Base-by-base conservation (phyloP, 1,140 invertebrate genomes). In the Rhizoglyphus robini region DNA sequence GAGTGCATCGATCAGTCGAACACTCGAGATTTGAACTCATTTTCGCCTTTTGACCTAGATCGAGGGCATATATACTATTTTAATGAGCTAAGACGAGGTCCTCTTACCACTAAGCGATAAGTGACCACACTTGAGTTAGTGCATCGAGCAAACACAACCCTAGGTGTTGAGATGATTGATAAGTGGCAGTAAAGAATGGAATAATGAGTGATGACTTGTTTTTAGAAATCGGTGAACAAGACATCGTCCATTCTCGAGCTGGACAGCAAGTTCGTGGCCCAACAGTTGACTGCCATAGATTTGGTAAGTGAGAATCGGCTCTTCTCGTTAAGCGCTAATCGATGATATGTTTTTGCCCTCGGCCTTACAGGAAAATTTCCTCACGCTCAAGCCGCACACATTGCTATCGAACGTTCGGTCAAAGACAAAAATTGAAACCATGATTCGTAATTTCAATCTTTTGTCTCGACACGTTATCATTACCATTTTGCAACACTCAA, bases 231-330 rank as follows among this genome's bases (percentile, higher is more conserved):
- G 30, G 18, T 49, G 18, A 64, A 30, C 46, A 66, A 66, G 63
- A 49, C 29, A 2, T 62, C 65, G 27, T 63, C 65, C 18, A 49
- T 66, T 4, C 23, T 69, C 8, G 68, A 69, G 34, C 57, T 68
- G 27, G 68, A 69, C 41, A 8, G 64, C 47, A 48, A 57, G n/a
- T 69, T 67, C 62, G 46, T 69, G 4, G 68, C 68, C 0, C 68
- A 69, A 34, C 68, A 69, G 38, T 48, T 69, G 27, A 69, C 68
- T 5, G 68, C 68, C 27, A 69, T 69, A 36, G 68, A 69, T 67
- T 58, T 69, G 65, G 66, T 67, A 38, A 18, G 46, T 46, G 29
- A 60, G 1, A 20, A 54, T 51, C 2, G 20, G 18, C 23, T 3
- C 1, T 13, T 23, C n/a, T n/a, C n/a, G n/a, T n/a, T n/a, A n/a